Evolutionary conservation across 2,113 vertebrate genomes (phyloP), one percentile per base, ranked within the genome.

Genomic region (Cyprinodon variegatus): DNA sequence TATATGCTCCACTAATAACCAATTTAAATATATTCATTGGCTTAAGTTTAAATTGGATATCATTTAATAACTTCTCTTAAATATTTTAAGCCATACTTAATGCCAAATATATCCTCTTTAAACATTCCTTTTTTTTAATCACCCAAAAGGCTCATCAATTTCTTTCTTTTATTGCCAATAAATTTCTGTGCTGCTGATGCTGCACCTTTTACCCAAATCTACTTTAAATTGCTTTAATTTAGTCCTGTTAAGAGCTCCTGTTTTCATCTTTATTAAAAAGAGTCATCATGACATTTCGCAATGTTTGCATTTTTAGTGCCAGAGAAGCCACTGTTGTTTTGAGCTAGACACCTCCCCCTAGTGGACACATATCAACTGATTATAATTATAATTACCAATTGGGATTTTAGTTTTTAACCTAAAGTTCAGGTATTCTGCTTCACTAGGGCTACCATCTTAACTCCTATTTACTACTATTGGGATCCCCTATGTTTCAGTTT

Each of bases 261-360:
- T 61, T 13, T 10, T 38, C 5, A 3, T 0, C 50, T 41, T 53
- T 17, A 8, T 20, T 22, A 10, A 8, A 22, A 46, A 36, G 39
- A 8, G 13, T 13, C 40, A 40, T 1, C 37, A 4, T 14, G 8
- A 14, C 5, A 7, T 57, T 57, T 57, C n/a, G 50, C 17, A 0
- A 45, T 45, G 9, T 45, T 45, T 10, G 43, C 11, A 11, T 10
- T 45, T 45, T 45, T 45, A 45, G 43, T 2, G 2, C 9, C n/a
- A 7, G 50, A n/a, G 50, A 57, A 57, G n/a, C 10, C 50, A 15
- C 50, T 9, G 50, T 64, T 22, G 40, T 75, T 66, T 22, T 5
- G 8, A 72, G 78, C 67, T 39, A n/a, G 63, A 83, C 80, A 67
- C 22, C 36, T 68, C 78, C 88, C 48, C 85, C 88, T 62, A 38